A percentile compares a stretch with the other conserved stretches of the same genome.
Evolutionary conservation across 2,797 vertebrate genomes (phyloP).

Genomic region (Pipistrellus pipistrellus): DNA sequence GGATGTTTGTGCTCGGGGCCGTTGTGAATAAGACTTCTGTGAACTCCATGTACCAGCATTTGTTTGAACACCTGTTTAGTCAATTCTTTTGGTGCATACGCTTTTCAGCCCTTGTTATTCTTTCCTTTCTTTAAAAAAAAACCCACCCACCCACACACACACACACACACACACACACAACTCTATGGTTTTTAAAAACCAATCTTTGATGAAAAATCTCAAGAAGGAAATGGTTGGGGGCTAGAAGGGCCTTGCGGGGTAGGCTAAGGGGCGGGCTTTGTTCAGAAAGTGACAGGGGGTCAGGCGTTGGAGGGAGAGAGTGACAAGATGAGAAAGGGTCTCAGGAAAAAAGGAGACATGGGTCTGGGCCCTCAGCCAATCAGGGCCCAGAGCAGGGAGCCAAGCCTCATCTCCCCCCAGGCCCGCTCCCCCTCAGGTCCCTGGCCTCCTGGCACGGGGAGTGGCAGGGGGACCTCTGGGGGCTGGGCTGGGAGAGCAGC

Average conservation of each 20-base stretch:
- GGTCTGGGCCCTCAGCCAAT: accelerated
- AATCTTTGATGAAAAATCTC: not conserved
- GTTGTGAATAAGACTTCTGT: not conserved
- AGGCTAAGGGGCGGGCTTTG: not conserved
- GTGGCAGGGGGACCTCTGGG: not conserved
- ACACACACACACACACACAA: not conserved
- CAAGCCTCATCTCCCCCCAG: too few relatives aligned
- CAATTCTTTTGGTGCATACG: not conserved
- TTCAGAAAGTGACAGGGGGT: not conserved
- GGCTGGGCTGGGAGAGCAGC: not conserved
- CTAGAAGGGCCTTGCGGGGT: not conserved
- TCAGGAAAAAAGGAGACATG: not conserved
- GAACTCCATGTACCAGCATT: not conserved
- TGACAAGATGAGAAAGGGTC: not conserved
- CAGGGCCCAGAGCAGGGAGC: too few relatives aligned
- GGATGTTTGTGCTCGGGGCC: not conserved
- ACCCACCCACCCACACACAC: too few relatives aligned
- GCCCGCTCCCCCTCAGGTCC: too few relatives aligned
- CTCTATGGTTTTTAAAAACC: not conserved
- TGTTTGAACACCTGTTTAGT: constrained; percentile 24
- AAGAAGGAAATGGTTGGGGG: not conserved
- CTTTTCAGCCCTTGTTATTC: not conserved
- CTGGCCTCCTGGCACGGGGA: not conserved
- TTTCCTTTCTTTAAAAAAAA: not conserved
- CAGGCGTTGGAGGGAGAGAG: not conserved